Conservation (phyloP, 2,113 vertebrate genomes). For the Calypte anna region DNA sequence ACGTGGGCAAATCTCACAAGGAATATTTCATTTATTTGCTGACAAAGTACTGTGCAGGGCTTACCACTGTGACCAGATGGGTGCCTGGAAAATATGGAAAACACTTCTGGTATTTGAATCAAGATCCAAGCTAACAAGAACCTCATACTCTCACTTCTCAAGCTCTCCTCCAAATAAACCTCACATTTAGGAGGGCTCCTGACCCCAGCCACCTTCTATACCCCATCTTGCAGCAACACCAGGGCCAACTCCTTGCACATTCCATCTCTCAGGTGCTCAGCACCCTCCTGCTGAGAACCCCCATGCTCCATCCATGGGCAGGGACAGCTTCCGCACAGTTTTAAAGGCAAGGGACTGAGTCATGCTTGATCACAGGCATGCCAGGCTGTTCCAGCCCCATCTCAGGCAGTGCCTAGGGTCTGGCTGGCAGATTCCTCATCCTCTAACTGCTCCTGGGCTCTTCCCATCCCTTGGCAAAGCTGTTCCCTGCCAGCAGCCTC, state of each 20-base stretch:
- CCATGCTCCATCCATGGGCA: background rate
- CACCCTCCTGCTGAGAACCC: background rate
- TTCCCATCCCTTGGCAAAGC: background rate
- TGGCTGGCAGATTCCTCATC: background rate
- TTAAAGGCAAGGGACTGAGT: background rate
- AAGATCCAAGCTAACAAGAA: constrained; percentile 62
- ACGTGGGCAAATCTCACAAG: constrained; percentile 15
- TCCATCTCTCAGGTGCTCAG: background rate
- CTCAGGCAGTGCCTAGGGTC: background rate
- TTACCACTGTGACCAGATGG: constrained; percentile 59
- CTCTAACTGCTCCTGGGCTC: background rate
- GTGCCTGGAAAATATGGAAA: constrained; percentile 63
- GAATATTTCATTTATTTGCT: constrained; percentile 67
- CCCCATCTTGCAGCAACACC: background rate
- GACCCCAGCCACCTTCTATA: background rate
- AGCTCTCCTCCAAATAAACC: background rate
- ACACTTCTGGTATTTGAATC: constrained; percentile 62
- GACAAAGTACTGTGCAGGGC: constrained; percentile 59
- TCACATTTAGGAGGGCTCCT: background rate
- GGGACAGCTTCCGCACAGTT: background rate
- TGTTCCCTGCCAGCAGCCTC: background rate
- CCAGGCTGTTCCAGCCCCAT: background rate
- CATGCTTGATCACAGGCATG: too few species aligned
- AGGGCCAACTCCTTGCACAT: background rate
- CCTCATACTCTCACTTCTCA: background rate